These are phyloP conservation scores for Dasysyrphus tricinctus DNA, from an alignment of 2,888 invertebrate genomes.

Conservation along the genomic window DNA sequence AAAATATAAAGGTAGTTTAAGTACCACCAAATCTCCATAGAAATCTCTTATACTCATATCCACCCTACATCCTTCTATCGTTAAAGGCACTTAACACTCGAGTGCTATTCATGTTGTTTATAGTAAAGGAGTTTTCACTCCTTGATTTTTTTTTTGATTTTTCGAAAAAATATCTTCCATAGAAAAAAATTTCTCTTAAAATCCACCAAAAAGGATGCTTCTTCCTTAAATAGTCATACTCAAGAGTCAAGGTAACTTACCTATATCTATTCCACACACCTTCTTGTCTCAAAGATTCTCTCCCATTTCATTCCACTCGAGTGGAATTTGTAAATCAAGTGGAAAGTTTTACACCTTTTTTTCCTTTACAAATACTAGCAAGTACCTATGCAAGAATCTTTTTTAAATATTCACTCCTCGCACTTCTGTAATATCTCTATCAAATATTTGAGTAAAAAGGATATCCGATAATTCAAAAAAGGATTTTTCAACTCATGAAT, in stretches of 20 bases:
- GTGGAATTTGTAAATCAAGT: conserved; percentile 66
- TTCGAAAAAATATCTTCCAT: background rate
- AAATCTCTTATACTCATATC: background rate
- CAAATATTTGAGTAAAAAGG: conserved; percentile 50
- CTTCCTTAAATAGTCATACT: conserved; percentile 12
- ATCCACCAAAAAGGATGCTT: conserved; percentile 28
- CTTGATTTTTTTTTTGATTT: background rate
- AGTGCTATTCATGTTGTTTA: conserved; percentile 30
- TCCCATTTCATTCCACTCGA: conserved; percentile 38
- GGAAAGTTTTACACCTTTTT: conserved; percentile 62
- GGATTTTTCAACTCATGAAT: conserved; percentile 52
- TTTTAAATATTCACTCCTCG: conserved; percentile 37
- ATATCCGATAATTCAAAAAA: conserved; percentile 50
- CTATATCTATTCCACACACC: background rate
- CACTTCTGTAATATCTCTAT: conserved; percentile 9
- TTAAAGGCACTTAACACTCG: conserved; percentile 36
- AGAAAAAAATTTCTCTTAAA: conserved; percentile 27
- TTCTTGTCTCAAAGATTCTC: conserved; percentile 22
- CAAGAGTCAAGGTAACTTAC: background rate
- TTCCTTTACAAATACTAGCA: background rate
- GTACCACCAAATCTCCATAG: background rate
- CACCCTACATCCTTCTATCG: conserved; percentile 7
- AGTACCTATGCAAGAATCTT: conserved; percentile 21
- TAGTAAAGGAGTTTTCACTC: conserved; percentile 21
- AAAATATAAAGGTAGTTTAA: background rate